Evolutionary conservation across 2,113 vertebrate species (phyloP), one percentile per base, ranked within the genome.

Genomic region (Macquaria ambigua): DNA sequence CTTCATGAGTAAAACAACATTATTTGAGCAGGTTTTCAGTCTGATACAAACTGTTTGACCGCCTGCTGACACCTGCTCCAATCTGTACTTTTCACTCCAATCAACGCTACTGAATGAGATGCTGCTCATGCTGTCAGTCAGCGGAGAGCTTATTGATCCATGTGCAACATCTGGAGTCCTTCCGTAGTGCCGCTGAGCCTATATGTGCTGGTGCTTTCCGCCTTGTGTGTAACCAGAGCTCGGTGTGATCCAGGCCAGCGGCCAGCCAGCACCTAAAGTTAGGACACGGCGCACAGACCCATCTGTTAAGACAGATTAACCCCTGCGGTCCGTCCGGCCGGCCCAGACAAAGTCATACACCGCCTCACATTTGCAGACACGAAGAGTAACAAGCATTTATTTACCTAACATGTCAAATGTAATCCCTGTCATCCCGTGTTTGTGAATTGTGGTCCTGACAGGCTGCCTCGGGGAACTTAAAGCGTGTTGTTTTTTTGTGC

Each of bases 281-380:
- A 93, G 91, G 92, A 89, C 85, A 52, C 50, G 55, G 84, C 83
- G 53, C 74, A 37, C 37, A 88, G 90, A 90, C 93, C 88, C 91
- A 95, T 96, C 92, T 95, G 94, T 91, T 88, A 74, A 79, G 61
- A 89, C 86, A 92, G 89, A 88, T 96, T 96, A 95, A 96, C 93
- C 92, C 87, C 68, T 3, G 43, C 85, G 91, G 87, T 89, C 91
- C 81, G 79, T 21, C 34, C 34, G 34, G 34, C 34, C 21, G 10
- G 41, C 9, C 87, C 92, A 94, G 92, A 94, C 92, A 89, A 88
- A 93, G 93, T 88, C 85, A 79, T 87, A 80, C 92, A 63, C 70
- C 23, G 14, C 16, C 59, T 71, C 69, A 67, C 83, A 84, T 86
- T 66, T 78, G 41, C 74, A 83, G 79, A 90, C 87, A 72, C 5